Evolutionary conservation across 2,797 vertebrate genomes (phyloP).

Genomic region (Neosilurus hyrtlii): DNA sequence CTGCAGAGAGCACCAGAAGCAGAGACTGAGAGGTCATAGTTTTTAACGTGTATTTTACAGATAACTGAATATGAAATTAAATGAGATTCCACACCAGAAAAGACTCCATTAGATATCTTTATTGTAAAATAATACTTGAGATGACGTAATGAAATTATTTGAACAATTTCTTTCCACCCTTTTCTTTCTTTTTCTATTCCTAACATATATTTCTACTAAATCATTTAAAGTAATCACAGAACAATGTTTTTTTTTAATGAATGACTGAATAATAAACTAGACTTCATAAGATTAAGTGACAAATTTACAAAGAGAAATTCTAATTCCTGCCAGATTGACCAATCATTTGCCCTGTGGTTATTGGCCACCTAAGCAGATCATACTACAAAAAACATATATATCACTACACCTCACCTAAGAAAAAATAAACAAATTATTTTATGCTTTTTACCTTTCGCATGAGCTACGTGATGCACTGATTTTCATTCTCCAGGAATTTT

Average conservation of each 20-base stretch:
- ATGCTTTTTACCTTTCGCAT: neutral
- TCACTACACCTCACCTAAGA: neutral
- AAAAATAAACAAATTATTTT: neutral
- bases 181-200: too few species aligned
- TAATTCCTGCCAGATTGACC: neutral
- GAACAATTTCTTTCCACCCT: neutral
- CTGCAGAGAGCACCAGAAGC: constrained; percentile 66
- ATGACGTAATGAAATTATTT: neutral
- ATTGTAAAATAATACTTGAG: neutral
- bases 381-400: neutral
- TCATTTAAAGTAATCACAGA: neutral
- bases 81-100: neutral
- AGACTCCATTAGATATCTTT: neutral
- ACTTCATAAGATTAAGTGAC: neutral
- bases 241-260: neutral
- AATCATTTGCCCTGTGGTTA: too few species aligned
- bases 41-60: neutral
- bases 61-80: constrained; percentile 6
- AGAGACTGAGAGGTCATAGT: constrained; percentile 5
- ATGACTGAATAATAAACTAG: neutral
- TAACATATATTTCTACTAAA: neutral
- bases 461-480: too few species aligned
- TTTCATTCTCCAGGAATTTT: too few species aligned
- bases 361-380: neutral
- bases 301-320: neutral